Evolutionary conservation across 2,113 vertebrate species (phyloP), one percentile per base, ranked within the genome.

Genomic region (Daphoenositta chrysoptera): DNA sequence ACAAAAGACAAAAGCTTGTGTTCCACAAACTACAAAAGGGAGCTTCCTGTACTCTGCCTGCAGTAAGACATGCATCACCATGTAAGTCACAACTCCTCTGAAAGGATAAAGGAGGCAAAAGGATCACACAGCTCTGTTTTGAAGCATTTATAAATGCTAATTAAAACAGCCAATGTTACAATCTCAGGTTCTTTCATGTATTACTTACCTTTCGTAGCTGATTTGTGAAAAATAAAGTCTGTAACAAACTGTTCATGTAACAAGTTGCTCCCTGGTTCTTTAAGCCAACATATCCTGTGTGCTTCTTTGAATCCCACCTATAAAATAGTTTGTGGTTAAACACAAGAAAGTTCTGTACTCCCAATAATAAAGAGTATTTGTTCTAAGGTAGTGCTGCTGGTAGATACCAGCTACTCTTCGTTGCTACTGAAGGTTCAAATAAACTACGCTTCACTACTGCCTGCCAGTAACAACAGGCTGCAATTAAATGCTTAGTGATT

Each of bases 261-360:
- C 99, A 99, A 13, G 99, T 99, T 15, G 99, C 99, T 97, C 99
- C 99, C 97, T 99, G 99, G 97, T 99, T 99, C 98, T 99, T 99
- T 58, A 99, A 97, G 37, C 99, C 99, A 66, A 99, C 99, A 33
- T 99, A 99, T 92, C 99, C 99, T 23, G 99, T 99, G 97, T 99
- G 99, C 97, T 99, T 99, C 98, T 99, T 99, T 8, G 99, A 99
- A 98, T 99, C 99, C 99, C 99, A 99, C 84, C 99, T 99, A 85
- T 8, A 97, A 98, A 94, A 77, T 0, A 94, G 37, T 77, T 23
- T 35, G 53, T 76, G 31, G 60, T 95, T 96, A 88, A 85, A 95
- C 94, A 17, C 9, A 85, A 42, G 37, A 37, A 8, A 57, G 56
- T 40, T 80, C 22, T 57, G 21, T 20, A 75, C 58, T 57, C 61